These are phyloP conservation scores for Sturnira hondurensis DNA, from an alignment of 2,113 vertebrate species.

Conservation along the genomic window DNA sequence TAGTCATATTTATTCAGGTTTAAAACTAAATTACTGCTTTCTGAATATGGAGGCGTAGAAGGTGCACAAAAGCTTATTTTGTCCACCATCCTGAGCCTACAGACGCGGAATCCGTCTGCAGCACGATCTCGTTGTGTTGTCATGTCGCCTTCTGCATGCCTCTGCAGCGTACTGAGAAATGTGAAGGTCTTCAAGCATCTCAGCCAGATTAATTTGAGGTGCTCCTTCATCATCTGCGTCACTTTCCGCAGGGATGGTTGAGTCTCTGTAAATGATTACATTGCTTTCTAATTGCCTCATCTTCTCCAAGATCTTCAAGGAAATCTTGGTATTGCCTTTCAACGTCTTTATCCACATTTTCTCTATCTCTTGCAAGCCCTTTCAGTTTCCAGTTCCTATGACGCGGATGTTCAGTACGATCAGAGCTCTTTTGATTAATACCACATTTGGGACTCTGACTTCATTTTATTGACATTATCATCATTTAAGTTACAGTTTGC, in stretches of 20 bases:
- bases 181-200: constrained; percentile 96
- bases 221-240: constrained; percentile 95
- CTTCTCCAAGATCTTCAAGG: constrained; percentile 97
- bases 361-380: constrained; percentile 88
- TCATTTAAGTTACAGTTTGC: constrained; percentile 96
- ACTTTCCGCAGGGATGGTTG: constrained; percentile 91
- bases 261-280: constrained; percentile 94
- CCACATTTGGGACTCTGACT: constrained; percentile 94
- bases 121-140: constrained; percentile 78
- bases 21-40: constrained; percentile 28
- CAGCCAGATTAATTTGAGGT: constrained; percentile 90
- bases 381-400: constrained; percentile 96
- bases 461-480: constrained; percentile 95
- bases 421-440: constrained; percentile 97
- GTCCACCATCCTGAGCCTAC: background rate
- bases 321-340: constrained; percentile 98
- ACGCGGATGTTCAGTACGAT: constrained; percentile 86
- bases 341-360: constrained; percentile 88
- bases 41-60: background rate
- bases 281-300: constrained; percentile 95
- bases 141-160: constrained; percentile 90
- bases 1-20: constrained; percentile 14
- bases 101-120: background rate
- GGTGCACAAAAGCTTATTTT: background rate
- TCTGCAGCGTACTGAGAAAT: constrained; percentile 91